Base-by-base conservation (phyloP, 2,113 vertebrate genomes). In the Spea bombifrons region DNA sequence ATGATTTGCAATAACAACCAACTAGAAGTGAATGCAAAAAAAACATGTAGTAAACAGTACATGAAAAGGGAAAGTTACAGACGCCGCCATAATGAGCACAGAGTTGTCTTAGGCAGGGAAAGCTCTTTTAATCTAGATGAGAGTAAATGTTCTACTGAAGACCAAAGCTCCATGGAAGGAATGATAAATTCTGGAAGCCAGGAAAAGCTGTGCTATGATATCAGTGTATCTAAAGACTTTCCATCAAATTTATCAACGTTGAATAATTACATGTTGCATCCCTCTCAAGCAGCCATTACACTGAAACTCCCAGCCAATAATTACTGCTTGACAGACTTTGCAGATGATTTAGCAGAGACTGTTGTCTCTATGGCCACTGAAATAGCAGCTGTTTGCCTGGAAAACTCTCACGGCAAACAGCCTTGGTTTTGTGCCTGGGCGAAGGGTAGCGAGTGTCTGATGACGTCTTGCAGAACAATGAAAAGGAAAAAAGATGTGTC, bases 361-460 rank as follows among this genome's bases (percentile, higher is more conserved):
- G 96, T 99, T 50, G 96, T 99, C 75, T 99, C 97, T 77, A 99
- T 99, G 97, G 97, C 97, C 84, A 99, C 97, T 15, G 97, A 99
- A 88, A 93, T 99, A 75, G 97, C 97, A 82, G 97, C 97, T 16
- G 97, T 99, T 86, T 99, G 95, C 84, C 90, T 99, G 70, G 97
- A 99, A 84, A 98, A 99, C 86, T 96, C 96, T 5, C 94, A 90
- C 59, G 96, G 95, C 74, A 99, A 97, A 83, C 97, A 98, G 81
- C 97, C 97, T 1, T 99, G 97, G 97, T 98, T 99, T 84, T 98
- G 97, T 81, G 95, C 95, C 0, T 94, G 97, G 83, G 96, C 96
- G 81, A 93, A 92, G 73, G 88, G 90, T 15, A 90, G 73, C 1
- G 89, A 93, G 77, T 94, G 93, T 81, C 85, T 97, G 76, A 83